Percentiles rank a stretch among this genome's conserved stretches.
These are phyloP conservation scores for Cryptocephalus primarius DNA, from an alignment of 2,888 invertebrate genomes.

Conservation along the genomic window DNA sequence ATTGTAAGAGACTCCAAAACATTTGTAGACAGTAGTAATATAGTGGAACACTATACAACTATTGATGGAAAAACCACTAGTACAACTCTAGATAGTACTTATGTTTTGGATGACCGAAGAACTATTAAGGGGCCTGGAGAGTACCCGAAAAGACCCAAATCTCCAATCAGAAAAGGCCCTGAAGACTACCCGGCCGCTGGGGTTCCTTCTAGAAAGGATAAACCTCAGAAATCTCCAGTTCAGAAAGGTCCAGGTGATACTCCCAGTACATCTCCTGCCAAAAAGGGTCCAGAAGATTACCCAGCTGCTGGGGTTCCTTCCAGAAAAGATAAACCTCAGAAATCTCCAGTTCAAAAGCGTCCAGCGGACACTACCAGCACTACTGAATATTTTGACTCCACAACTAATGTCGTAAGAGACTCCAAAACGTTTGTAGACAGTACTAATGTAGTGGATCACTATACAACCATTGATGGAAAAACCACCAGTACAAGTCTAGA, in stretches of 20 bases:
- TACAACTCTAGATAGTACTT: background rate
- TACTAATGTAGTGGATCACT: conserved; percentile 17
- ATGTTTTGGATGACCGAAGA: background rate
- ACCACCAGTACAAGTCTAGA: background rate
- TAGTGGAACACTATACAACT: conserved; percentile 14
- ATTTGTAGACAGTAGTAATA: conserved; percentile 17
- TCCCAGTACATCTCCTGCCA: conserved; percentile 1
- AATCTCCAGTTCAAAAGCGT: background rate
- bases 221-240: background rate
- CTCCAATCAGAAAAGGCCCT: background rate
- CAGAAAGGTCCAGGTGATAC: background rate
- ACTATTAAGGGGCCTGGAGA: background rate
- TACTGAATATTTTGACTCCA: conserved; percentile 2
- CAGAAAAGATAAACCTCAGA: background rate
- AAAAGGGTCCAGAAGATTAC: conserved; percentile 5
- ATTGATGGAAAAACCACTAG: background rate
- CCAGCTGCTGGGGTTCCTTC: conserved; percentile 6
- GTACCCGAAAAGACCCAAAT: background rate
- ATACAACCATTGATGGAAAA: background rate
- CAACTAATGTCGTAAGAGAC: conserved; percentile 12
- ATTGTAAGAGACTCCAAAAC: conserved; percentile 22
- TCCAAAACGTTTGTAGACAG: conserved; percentile 20
- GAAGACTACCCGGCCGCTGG: background rate
- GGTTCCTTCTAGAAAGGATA: background rate
- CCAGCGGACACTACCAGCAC: conserved; percentile 12